Evolutionary conservation across 2,113 vertebrate species (phyloP), one percentile per base, ranked within the genome.

Genomic region (Lophochroa leadbeateri): DNA sequence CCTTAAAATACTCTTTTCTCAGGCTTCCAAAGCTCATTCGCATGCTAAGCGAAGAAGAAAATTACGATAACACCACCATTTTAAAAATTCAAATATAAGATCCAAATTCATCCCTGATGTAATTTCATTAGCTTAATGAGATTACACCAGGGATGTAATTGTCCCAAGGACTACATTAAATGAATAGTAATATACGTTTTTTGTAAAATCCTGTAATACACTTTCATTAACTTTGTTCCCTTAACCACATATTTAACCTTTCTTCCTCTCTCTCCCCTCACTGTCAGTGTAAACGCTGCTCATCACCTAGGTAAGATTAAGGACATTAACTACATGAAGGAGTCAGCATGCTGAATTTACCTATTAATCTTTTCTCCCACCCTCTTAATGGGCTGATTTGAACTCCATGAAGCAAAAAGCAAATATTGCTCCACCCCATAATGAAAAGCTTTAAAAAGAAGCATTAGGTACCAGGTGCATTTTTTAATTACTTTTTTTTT

Each of bases 221-320:
- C 68, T 95, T 94, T 96, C 96, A 97, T 96, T 97, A 97, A 96
- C 94, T 96, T 97, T 96, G 90, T 96, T 95, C 92, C 49, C 17
- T 60, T 89, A 93, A 82, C 82, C 88, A 96, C 83, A 60, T 93
- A 97, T 95, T 97, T 97, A 96, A 97, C 89, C 85, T 97, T 67
- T 76, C 69, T 95, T 83, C 68, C 88, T 86, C 61, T 77, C 47
- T 92, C 61, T 96, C 58, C 50, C 46, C 55, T 94, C 86, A 89
- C 69, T 80, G 50, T 75, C 87, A 63, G 35, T 33, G 37, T 63
- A 96, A 96, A 91, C 69, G 86, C 74, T 78, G 85, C 55, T 94
- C 78, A 96, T 95, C 77, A 71, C 74, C 90, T 28, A 68, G 78
- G 82, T 94, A 92, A 95, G 94, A 88, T 89, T 87, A 88, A 97